A percentile compares a stretch with the other conserved stretches of the same genome.
These are phyloP conservation scores for Drosophila limbata DNA, from an alignment of 2,888 invertebrate species.

Conservation along the genomic window DNA sequence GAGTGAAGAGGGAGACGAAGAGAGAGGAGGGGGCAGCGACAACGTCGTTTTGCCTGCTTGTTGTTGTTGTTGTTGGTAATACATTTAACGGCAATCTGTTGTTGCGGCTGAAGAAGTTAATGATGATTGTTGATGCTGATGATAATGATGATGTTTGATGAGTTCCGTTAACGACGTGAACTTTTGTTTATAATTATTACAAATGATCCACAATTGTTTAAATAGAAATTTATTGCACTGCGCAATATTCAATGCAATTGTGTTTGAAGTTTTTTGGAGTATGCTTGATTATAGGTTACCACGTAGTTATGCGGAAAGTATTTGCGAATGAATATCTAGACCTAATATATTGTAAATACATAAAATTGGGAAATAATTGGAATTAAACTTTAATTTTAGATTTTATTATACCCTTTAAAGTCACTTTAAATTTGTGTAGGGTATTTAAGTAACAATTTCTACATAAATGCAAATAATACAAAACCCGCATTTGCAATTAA, in stretches of 20 bases:
- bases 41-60: slow-evolving; percentile 38
- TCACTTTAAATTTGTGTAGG: neutral
- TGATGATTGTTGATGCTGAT: slow-evolving; percentile 17
- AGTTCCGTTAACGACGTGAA: slow-evolving; percentile 31
- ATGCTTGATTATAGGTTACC: neutral
- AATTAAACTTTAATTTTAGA: too few relatives aligned
- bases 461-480: neutral
- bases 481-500: slow-evolving; percentile 66
- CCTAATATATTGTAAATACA: too few relatives aligned
- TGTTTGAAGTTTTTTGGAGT: neutral
- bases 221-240: slow-evolving; percentile 23
- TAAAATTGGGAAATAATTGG: too few relatives aligned
- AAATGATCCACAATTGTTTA: slow-evolving; percentile 6
- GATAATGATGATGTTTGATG: slow-evolving; percentile 11
- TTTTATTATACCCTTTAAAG: neutral
- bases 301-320: neutral
- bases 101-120: slow-evolving; percentile 24
- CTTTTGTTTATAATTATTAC: slow-evolving; percentile 26
- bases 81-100: slow-evolving; percentile 54
- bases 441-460: slow-evolving; percentile 6
- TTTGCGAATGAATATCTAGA: too few relatives aligned
- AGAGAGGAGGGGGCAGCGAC: slow-evolving; percentile 1
- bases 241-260: slow-evolving; percentile 33
- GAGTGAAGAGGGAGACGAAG: slow-evolving; percentile 12
- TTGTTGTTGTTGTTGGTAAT: slow-evolving; percentile 41